A percentile compares a stretch with the other conserved stretches of the same genome.
Evolutionary conservation across 2,888 invertebrate genomes (phyloP).

Genomic region (Dasysyrphus albostriatus): DNA sequence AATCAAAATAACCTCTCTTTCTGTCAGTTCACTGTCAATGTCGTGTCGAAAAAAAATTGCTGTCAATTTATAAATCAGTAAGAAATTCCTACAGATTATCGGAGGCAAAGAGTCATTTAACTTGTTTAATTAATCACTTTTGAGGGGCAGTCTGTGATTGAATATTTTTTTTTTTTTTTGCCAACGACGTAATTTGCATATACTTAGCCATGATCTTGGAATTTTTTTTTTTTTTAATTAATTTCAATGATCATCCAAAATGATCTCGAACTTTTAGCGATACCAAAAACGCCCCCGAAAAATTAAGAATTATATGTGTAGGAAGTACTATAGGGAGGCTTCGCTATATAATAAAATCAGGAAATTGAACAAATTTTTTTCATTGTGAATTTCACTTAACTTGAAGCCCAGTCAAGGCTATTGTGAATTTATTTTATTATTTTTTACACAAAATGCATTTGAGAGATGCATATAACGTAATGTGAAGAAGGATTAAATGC

Average conservation of each 20-base stretch:
- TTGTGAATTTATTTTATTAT: constrained; percentile 6
- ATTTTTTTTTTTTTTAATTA: constrained; percentile 15
- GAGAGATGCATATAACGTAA: not conserved
- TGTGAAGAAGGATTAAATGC: constrained; percentile 15
- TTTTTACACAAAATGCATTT: not conserved
- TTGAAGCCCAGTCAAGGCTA: not conserved
- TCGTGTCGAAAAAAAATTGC: constrained; percentile 36
- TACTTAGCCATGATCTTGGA: constrained; percentile 55
- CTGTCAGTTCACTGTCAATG: constrained; percentile 47
- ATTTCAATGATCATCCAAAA: constrained; percentile 51
- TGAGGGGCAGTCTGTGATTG: constrained; percentile 45
- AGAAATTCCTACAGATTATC: constrained; percentile 26
- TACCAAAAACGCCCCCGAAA: constrained; percentile 16
- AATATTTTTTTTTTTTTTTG: constrained; percentile 14
- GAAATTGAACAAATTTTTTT: constrained; percentile 40
- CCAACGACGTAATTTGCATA: constrained; percentile 52
- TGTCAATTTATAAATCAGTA: constrained; percentile 36
- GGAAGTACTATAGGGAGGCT: constrained; percentile 34
- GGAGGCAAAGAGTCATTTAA: constrained; percentile 36
- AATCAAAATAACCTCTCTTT: constrained; percentile 43
- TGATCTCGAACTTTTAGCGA: constrained; percentile 26
- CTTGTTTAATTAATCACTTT: constrained; percentile 59
- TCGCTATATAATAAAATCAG: constrained; percentile 31
- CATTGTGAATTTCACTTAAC: not conserved
- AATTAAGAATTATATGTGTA: constrained; percentile 7